phyloP scores from a whole-genome alignment of 2,888 invertebrate genomes.

The Eupithecia dodoneata region DNA sequence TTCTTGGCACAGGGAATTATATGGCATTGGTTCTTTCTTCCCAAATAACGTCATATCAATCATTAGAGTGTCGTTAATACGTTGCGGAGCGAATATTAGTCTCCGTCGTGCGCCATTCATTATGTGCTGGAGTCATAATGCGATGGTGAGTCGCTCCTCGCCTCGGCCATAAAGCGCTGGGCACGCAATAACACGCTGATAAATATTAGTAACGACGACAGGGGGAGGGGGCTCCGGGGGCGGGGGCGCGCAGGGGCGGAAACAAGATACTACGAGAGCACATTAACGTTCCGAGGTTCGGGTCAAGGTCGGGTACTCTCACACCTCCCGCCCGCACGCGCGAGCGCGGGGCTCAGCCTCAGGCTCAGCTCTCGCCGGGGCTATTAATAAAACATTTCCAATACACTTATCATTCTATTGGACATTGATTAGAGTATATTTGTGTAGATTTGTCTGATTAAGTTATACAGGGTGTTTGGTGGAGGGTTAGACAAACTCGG shows the following conservation, averaged over 20 bases:
- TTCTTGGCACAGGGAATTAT: neutral
- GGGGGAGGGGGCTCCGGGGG: neutral
- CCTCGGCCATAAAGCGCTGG: neutral
- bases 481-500: too few relatives aligned
- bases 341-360: neutral
- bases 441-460: neutral
- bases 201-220: conserved; percentile 1
- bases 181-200: neutral
- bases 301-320: neutral
- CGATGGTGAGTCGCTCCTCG: neutral
- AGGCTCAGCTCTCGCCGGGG: neutral
- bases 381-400: neutral
- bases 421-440: neutral
- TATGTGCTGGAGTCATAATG: neutral
- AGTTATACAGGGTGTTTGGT: too few relatives aligned
- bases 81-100: neutral
- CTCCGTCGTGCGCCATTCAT: neutral
- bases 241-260: neutral
- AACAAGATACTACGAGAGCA: neutral
- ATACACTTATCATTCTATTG: neutral
- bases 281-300: neutral
- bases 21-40: neutral
- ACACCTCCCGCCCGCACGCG: neutral
- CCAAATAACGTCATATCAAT: neutral
- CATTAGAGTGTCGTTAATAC: neutral